A percentile compares a stretch with the other conserved stretches of the same genome.
phyloP scores from a whole-genome alignment of 2,888 invertebrate genomes.

The Pandemis heparana region DNA sequence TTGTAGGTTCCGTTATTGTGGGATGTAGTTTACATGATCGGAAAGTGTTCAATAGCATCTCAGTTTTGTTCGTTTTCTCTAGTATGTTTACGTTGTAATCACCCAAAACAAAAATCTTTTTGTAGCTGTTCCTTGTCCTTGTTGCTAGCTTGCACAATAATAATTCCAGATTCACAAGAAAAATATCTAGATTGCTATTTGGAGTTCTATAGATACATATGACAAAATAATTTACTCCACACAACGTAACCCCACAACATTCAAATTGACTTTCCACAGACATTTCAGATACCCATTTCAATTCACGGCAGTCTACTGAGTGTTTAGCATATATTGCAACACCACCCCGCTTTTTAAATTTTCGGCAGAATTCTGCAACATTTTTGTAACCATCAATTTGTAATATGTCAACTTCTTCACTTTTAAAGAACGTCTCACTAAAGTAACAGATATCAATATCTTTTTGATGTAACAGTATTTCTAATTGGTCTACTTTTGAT shows the following conservation, averaged over 20 bases:
- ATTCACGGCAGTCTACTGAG: neutral
- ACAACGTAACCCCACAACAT: neutral
- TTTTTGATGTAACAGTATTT: neutral
- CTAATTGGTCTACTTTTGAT: slow-evolving; percentile 18
- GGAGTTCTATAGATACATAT: neutral
- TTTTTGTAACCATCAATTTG: neutral
- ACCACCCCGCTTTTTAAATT: neutral
- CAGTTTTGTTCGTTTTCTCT: too few relatives aligned
- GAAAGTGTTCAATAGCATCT: too few relatives aligned
- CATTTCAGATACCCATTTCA: neutral
- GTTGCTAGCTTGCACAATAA: neutral
- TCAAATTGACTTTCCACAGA: neutral
- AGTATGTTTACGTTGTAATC: too few relatives aligned
- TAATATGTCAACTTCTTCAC: neutral
- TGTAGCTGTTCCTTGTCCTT: neutral
- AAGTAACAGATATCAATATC: neutral
- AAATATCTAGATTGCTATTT: neutral
- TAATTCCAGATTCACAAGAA: neutral
- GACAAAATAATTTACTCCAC: neutral
- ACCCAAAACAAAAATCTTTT: neutral
- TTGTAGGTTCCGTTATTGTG: too few relatives aligned
- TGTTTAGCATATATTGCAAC: neutral
- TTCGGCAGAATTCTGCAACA: neutral
- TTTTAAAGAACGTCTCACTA: neutral
- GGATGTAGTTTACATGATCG: too few relatives aligned